Evolutionary conservation across 2,113 vertebrate species (phyloP).

Genomic region (Oreochromis niloticus): DNA sequence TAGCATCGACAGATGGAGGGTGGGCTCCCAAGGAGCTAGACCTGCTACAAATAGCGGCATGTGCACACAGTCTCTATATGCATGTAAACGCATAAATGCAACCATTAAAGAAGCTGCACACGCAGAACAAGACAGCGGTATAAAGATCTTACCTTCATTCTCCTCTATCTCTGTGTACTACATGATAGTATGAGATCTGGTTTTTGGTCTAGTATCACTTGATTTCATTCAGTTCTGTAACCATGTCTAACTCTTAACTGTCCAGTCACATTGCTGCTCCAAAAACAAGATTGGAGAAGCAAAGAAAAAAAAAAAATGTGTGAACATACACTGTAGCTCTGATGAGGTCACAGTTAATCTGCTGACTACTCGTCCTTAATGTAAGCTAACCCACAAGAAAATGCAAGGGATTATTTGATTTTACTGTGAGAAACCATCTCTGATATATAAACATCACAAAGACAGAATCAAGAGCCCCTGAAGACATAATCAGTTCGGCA

Average conservation of each 20-base stretch:
- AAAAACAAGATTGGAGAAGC: constrained; percentile 18
- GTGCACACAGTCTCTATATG: background rate
- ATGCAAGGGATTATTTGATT: background rate
- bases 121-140: background rate
- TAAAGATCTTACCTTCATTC: background rate
- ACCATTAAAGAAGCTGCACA: background rate
- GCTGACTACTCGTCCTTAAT: background rate
- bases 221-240: background rate
- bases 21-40: constrained; percentile 59
- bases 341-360: background rate
- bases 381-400: background rate
- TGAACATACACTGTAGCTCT: background rate
- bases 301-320: background rate
- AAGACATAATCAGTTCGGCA: background rate
- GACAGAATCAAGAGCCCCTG: background rate
- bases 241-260: background rate
- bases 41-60: constrained; percentile 66
- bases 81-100: background rate
- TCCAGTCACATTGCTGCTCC: constrained; percentile 3
- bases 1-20: constrained; percentile 68
- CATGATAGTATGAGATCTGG: background rate
- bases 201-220: background rate
- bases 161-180: background rate
- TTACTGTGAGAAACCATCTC: background rate
- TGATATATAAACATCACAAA: background rate